These are phyloP conservation scores for Nannoperca australis DNA, from an alignment of 2,797 vertebrate genomes.

Conservation along the genomic window DNA sequence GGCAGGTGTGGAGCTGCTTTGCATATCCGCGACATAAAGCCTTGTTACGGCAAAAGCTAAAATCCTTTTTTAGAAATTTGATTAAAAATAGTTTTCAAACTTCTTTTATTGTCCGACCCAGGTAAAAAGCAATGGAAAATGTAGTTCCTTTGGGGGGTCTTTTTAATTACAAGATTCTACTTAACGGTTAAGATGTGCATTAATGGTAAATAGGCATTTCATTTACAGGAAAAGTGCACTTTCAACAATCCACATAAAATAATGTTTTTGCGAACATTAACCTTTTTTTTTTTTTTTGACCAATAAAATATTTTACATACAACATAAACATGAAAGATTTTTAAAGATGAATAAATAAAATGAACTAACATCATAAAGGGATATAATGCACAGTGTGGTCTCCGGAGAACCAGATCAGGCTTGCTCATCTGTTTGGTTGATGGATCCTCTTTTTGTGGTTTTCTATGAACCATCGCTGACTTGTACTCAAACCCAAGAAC, in stretches of 20 bases:
- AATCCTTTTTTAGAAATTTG: neutral
- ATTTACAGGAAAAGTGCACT: neutral
- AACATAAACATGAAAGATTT: neutral
- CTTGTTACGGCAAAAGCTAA: neutral
- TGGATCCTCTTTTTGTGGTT: constrained; percentile 69
- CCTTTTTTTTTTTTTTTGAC: too few species aligned
- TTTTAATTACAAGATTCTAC: neutral
- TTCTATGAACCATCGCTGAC: constrained; percentile 46
- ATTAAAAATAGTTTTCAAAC: neutral
- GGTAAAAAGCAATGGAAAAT: neutral
- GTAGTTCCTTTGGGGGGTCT: neutral
- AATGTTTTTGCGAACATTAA: too few species aligned
- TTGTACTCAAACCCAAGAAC: constrained; percentile 42
- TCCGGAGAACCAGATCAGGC: constrained; percentile 16
- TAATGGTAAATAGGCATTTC: neutral
- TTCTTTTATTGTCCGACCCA: neutral
- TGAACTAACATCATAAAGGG: neutral
- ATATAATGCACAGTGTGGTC: neutral
- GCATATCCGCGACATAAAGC: neutral
- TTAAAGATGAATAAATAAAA: neutral
- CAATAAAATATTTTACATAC: neutral
- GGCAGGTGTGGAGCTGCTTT: neutral
- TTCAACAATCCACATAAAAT: neutral
- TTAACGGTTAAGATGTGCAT: neutral
- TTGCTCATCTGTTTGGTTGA: constrained; percentile 31